phyloP scores from a whole-genome alignment of 2,888 invertebrate genomes.

The Eilema caniola region DNA sequence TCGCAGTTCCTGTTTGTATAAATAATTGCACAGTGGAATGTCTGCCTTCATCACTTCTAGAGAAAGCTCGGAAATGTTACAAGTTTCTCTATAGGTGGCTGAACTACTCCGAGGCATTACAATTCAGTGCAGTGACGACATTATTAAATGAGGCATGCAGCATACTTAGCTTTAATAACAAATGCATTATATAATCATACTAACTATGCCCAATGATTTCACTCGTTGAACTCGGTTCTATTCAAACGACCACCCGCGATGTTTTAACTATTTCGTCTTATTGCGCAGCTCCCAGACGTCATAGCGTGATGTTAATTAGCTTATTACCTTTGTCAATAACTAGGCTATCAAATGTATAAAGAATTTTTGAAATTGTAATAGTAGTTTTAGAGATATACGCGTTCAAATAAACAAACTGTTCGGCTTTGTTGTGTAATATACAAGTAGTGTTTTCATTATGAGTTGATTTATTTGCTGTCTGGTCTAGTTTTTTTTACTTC shows the following conservation, averaged over 20 bases:
- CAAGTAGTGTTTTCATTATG: not conserved
- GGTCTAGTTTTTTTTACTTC: not conserved
- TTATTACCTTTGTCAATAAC: not conserved
- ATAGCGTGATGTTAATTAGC: not conserved
- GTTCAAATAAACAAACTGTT: not conserved
- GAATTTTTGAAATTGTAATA: not conserved
- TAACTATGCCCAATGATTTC: not conserved
- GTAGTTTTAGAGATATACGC: not conserved
- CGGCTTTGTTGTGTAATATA: not conserved
- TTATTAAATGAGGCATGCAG: slow-evolving; percentile 8
- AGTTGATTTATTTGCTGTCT: slow-evolving; percentile 1
- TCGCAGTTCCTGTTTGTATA: not conserved
- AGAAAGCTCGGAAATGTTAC: not conserved
- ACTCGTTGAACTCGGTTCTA: not conserved
- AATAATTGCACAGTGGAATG: not conserved
- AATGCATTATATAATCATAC: not conserved
- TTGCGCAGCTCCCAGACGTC: not conserved
- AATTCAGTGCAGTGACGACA: slow-evolving; percentile 2
- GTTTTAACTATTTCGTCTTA: not conserved
- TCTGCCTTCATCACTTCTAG: not conserved
- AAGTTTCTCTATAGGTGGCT: not conserved
- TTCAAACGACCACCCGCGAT: not conserved
- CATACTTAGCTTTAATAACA: slow-evolving; percentile 2
- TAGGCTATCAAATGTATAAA: not conserved
- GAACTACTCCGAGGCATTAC: not conserved